These are phyloP conservation scores for Pipistrellus kuhlii DNA, from an alignment of 2,797 vertebrate species.

Conservation along the genomic window DNA sequence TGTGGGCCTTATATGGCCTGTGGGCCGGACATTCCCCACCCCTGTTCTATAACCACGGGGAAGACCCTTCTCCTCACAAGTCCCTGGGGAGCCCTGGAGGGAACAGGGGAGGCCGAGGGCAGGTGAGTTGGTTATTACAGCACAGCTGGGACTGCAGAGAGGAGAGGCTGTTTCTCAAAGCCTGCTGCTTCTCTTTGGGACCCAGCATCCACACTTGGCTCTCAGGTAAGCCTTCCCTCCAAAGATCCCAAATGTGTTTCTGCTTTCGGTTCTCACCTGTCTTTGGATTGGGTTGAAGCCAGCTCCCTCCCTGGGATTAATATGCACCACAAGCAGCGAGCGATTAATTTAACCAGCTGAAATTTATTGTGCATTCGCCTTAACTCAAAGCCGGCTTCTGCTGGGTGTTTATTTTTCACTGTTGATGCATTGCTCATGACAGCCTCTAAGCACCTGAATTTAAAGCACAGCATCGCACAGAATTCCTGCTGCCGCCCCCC, in stretches of 20 bases:
- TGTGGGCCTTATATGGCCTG: too few species aligned
- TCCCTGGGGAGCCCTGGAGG: neutral
- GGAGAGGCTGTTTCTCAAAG: neutral
- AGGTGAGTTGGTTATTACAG: neutral
- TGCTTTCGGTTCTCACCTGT: constrained; percentile 50
- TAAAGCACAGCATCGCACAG: neutral
- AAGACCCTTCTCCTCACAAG: neutral
- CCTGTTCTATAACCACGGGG: neutral
- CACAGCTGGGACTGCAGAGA: neutral
- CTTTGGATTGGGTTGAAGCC: constrained; percentile 52
- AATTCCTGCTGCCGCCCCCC: neutral
- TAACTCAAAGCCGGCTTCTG: constrained; percentile 37
- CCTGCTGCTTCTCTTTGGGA: constrained; percentile 43
- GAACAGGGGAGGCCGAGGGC: neutral
- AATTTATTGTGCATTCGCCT: constrained; percentile 74
- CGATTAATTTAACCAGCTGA: constrained; percentile 69
- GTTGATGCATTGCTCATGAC: constrained; percentile 35
- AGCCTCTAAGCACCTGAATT: neutral
- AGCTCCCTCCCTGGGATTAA: constrained; percentile 26
- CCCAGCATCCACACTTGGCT: neutral
- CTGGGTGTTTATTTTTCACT: constrained; percentile 68
- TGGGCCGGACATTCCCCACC: too few species aligned
- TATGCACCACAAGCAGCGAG: constrained; percentile 76
- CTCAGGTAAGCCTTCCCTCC: neutral
- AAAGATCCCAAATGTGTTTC: constrained; percentile 51